Conservation (phyloP, 2,888 invertebrate species). For the Drosophila kambysellisi region DNA sequence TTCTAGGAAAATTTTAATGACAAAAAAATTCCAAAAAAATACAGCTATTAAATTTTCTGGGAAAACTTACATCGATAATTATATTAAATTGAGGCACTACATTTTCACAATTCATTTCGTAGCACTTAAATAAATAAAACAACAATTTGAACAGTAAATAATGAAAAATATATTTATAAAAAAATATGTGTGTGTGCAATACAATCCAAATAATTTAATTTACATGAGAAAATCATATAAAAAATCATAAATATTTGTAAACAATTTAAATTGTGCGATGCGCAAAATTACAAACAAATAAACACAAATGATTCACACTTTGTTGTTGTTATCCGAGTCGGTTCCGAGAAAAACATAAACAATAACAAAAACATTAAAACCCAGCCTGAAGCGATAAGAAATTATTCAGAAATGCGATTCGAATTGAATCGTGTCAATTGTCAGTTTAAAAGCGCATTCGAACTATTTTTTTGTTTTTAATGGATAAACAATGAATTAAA, state of each 20-base stretch:
- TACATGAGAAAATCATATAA: neutral
- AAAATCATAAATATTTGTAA: conserved; percentile 7
- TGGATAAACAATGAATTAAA: no score
- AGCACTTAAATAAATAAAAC: neutral
- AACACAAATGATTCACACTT: conserved; percentile 45
- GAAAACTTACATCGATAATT: conserved; percentile 27
- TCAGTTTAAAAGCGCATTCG: neutral
- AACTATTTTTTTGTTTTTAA: neutral
- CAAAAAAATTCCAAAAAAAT: conserved; percentile 2
- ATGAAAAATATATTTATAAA: no score
- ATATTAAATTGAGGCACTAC: conserved; percentile 13
- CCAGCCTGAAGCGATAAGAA: conserved; percentile 26
- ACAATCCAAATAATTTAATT: conserved; percentile 1
- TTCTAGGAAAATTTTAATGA: conserved; percentile 36
- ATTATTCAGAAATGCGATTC: conserved; percentile 16
- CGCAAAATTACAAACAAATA: conserved; percentile 20
- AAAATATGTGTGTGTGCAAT: neutral
- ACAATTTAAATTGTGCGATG: conserved; percentile 9
- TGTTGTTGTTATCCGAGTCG: conserved; percentile 16
- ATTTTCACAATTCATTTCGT: conserved; percentile 6
- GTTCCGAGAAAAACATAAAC: conserved; percentile 1
- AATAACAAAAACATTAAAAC: conserved; percentile 1
- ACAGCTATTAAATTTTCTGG: conserved; percentile 20
- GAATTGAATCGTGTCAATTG: neutral
- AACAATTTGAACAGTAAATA: neutral